phyloP scores from a whole-genome alignment of 2,888 invertebrate genomes.

The Bursaphelenchus okinawaensis region DNA sequence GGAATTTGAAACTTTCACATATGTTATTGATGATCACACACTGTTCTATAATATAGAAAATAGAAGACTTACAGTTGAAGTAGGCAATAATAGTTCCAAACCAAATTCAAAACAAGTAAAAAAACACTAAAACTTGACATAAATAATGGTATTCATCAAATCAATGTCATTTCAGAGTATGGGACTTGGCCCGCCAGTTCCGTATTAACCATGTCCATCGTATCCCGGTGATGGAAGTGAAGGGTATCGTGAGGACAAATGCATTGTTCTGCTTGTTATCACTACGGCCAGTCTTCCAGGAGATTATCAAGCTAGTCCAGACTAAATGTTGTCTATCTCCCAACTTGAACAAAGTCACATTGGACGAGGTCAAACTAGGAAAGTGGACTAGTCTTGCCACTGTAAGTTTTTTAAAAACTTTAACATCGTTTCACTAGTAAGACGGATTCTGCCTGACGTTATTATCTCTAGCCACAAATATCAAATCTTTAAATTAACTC shows the following conservation, averaged over 20 bases:
- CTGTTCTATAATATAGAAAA: no score
- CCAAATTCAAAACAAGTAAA: constrained; percentile 16
- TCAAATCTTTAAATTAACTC: no score
- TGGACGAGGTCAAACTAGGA: constrained; percentile 44
- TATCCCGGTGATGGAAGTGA: constrained; percentile 43
- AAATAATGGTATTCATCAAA: neutral
- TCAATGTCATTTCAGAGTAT: constrained; percentile 37
- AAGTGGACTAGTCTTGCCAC: constrained; percentile 44
- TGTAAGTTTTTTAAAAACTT: constrained; percentile 24
- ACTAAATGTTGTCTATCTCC: constrained; percentile 42
- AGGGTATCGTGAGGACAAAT: constrained; percentile 10
- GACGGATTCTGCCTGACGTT: no score
- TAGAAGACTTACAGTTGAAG: no score
- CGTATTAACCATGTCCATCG: constrained; percentile 49
- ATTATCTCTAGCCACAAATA: no score
- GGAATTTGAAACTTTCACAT: no score
- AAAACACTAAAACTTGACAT: constrained; percentile 10
- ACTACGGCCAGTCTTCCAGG: constrained; percentile 40
- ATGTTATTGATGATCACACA: no score
- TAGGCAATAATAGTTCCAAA: no score
- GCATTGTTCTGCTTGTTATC: constrained; percentile 45
- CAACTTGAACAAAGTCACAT: constrained; percentile 39
- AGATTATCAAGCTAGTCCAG: constrained; percentile 49
- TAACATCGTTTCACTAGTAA: neutral
- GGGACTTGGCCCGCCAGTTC: constrained; percentile 53